Evolutionary conservation across 1,140 invertebrate genomes (phyloP).

Genomic region (Scylla paramamosain): DNA sequence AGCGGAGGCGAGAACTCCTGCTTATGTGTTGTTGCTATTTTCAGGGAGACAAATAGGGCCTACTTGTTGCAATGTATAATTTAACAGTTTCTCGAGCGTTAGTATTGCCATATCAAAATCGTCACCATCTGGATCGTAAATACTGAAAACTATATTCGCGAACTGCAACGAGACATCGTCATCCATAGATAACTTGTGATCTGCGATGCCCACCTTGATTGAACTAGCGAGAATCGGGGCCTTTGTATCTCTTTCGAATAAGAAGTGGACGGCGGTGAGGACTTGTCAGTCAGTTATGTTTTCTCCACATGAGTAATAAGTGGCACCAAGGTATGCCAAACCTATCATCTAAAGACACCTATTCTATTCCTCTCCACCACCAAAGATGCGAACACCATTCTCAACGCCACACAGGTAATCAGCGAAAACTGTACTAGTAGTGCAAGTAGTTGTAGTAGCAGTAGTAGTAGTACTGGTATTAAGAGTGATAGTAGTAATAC

Average conservation of each 20-base stretch:
- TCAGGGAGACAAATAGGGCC: conserved; percentile 73
- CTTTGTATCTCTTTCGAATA: not conserved
- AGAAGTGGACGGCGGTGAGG: conserved; percentile 53
- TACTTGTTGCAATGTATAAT: not conserved
- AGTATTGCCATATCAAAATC: too few species aligned
- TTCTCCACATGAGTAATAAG: not conserved
- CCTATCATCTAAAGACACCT: conserved; percentile 25
- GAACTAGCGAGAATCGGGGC: not conserved
- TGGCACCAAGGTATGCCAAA: not conserved
- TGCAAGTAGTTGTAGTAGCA: not conserved
- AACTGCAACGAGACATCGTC: conserved; percentile 29
- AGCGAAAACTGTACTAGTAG: too few species aligned
- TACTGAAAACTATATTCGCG: too few species aligned
- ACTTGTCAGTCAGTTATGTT: conserved; percentile 30
- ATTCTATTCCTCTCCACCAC: not conserved
- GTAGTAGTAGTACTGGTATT: not conserved
- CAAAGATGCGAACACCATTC: not conserved
- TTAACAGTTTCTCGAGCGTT: conserved; percentile 53
- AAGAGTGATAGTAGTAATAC: not conserved
- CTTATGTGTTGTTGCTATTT: conserved; percentile 47
- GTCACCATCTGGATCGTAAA: too few species aligned
- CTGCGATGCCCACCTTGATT: conserved; percentile 25
- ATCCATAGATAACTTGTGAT: not conserved
- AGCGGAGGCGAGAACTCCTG: conserved; percentile 39
- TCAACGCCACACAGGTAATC: conserved; percentile 34